These are phyloP conservation scores for Parthenolecanium corni DNA, from an alignment of 2,888 invertebrate genomes.

Conservation along the genomic window DNA sequence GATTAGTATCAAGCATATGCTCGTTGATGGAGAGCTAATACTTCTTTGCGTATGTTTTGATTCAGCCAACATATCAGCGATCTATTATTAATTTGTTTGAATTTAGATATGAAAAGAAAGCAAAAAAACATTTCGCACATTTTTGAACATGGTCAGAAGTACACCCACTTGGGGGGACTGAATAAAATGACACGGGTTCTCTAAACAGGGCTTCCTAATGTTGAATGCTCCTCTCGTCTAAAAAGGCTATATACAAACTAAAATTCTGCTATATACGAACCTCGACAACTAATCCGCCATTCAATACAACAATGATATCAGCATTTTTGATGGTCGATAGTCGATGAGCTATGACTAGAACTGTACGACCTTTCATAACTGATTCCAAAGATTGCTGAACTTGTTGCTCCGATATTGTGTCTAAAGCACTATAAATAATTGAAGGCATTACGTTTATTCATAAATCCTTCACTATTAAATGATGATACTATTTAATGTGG, in stretches of 20 bases:
- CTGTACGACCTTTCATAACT: slow-evolving; percentile 73
- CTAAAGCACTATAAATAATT: slow-evolving; percentile 63
- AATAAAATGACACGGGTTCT: too few relatives aligned
- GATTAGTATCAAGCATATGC: too few relatives aligned
- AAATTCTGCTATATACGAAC: slow-evolving; percentile 41
- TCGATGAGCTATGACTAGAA: slow-evolving; percentile 89
- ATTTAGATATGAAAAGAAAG: too few relatives aligned
- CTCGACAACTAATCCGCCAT: slow-evolving; percentile 72
- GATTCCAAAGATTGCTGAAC: slow-evolving; percentile 81
- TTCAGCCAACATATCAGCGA: too few relatives aligned
- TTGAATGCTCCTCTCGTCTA: not conserved
- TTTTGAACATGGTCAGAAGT: too few relatives aligned
- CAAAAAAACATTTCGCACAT: too few relatives aligned
- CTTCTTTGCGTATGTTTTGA: too few relatives aligned
- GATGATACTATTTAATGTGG: not conserved
- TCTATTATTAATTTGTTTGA: too few relatives aligned
- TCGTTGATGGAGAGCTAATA: too few relatives aligned
- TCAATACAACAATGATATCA: slow-evolving; percentile 80
- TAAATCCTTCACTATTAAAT: too few relatives aligned
- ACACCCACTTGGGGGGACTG: too few relatives aligned
- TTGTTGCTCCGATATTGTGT: slow-evolving; percentile 80
- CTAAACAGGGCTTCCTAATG: not conserved
- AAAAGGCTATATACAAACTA: not conserved
- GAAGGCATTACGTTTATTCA: too few relatives aligned
- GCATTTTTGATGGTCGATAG: slow-evolving; percentile 84